These are phyloP conservation scores for Lethrus apterus DNA, from an alignment of 1,140 invertebrate species.

Conservation along the genomic window DNA sequence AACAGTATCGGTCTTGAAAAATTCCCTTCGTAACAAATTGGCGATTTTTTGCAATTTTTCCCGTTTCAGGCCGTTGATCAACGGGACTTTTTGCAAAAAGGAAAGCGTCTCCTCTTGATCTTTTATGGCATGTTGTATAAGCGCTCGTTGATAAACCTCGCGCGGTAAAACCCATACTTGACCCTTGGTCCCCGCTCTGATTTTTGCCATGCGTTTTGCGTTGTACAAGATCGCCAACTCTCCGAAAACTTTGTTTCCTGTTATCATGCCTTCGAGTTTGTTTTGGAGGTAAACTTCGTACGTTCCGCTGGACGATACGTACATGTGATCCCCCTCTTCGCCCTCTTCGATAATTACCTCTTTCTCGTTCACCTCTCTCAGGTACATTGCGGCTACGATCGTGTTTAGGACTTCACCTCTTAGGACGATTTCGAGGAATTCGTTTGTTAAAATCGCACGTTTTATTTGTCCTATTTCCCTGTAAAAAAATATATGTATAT, in stretches of 20 bases:
- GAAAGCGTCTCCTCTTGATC: slow-evolving; percentile 74
- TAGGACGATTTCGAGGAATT: slow-evolving; percentile 10
- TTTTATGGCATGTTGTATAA: slow-evolving; percentile 73
- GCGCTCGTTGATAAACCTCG: slow-evolving; percentile 78
- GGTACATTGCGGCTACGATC: slow-evolving; percentile 14
- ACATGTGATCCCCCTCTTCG: slow-evolving; percentile 60
- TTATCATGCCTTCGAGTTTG: slow-evolving; percentile 67
- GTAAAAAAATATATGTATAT: slow-evolving; percentile 1
- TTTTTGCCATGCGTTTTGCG: slow-evolving; percentile 79
- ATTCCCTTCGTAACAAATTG: slow-evolving; percentile 80
- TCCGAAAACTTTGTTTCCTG: slow-evolving; percentile 82
- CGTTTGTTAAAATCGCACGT: slow-evolving; percentile 10
- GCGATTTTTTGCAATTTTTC: slow-evolving; percentile 80
- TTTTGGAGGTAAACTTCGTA: slow-evolving; percentile 81
- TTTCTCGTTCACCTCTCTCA: neutral
- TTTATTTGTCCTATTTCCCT: slow-evolving; percentile 14
- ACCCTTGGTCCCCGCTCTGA: slow-evolving; percentile 71
- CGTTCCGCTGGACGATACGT: slow-evolving; percentile 74
- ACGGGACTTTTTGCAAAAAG: slow-evolving; percentile 75
- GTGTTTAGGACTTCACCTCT: slow-evolving; percentile 5
- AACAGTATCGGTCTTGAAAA: slow-evolving; percentile 74
- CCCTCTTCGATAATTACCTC: slow-evolving; percentile 22
- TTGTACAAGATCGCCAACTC: slow-evolving; percentile 92
- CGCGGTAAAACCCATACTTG: slow-evolving; percentile 83
- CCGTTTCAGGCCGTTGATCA: slow-evolving; percentile 70